phyloP scores from a whole-genome alignment of 2,797 vertebrate genomes.

The Poeciliopsis paucimaculata region DNA sequence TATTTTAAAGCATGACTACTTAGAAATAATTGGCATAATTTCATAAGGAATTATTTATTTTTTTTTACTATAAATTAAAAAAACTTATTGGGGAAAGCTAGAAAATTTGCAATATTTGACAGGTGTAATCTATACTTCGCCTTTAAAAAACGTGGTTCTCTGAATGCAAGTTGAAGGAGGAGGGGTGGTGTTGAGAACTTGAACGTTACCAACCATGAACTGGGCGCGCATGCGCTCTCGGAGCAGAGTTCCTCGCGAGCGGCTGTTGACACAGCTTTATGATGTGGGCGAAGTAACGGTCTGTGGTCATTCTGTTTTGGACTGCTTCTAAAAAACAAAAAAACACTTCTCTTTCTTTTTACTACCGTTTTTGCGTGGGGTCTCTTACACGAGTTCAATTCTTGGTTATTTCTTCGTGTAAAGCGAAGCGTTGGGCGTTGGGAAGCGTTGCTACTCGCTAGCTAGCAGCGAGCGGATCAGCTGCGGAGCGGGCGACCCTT shows the following conservation, averaged over 20 bases:
- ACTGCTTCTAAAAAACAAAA: not conserved
- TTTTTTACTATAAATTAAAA: no score
- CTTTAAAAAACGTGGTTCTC: not conserved
- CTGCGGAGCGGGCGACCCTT: slow-evolving; percentile 30
- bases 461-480: slow-evolving; percentile 39
- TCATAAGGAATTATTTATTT: not conserved
- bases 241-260: slow-evolving; percentile 10
- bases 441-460: slow-evolving; percentile 51
- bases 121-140: not conserved
- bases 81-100: not conserved
- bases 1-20: not conserved
- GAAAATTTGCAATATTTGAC: not conserved
- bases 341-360: not conserved
- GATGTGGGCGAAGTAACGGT: slow-evolving; percentile 64
- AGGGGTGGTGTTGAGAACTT: not conserved
- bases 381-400: not conserved
- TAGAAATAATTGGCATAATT: not conserved
- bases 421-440: slow-evolving; percentile 6
- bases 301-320: not conserved
- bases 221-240: slow-evolving; percentile 57
- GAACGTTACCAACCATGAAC: rapidly evolving
- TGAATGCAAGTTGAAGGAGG: not conserved
- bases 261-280: slow-evolving; percentile 29
- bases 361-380: rapidly evolving
- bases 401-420: not conserved